These are phyloP conservation scores for Meganola albula DNA, from an alignment of 2,888 invertebrate genomes.

Conservation along the genomic window DNA sequence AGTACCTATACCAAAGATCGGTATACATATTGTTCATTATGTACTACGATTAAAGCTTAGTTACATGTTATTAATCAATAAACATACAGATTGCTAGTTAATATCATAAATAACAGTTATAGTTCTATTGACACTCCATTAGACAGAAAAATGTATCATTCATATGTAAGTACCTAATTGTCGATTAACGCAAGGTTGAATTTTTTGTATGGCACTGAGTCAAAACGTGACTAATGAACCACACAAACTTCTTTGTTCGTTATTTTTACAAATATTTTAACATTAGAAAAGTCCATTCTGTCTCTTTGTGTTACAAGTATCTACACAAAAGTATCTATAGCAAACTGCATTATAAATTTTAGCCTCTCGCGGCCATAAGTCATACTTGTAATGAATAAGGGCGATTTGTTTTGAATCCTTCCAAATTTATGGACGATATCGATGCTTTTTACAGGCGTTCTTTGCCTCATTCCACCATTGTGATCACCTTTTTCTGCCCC, in stretches of 20 bases:
- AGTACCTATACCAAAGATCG: no score
- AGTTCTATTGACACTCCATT: slow-evolving; percentile 36
- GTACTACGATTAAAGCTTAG: slow-evolving; percentile 5
- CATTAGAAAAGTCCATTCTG: slow-evolving; percentile 41
- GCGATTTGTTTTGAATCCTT: slow-evolving; percentile 77
- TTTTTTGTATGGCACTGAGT: slow-evolving; percentile 37
- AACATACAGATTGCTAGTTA: no score
- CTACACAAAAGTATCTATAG: no score
- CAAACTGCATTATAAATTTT: slow-evolving; percentile 67
- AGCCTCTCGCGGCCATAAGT: slow-evolving; percentile 65
- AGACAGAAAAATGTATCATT: slow-evolving; percentile 30
- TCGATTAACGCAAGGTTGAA: slow-evolving; percentile 29
- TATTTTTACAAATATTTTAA: slow-evolving; percentile 48
- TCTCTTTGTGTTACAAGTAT: slow-evolving; percentile 61
- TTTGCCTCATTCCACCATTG: slow-evolving; percentile 68
- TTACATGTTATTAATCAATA: no score
- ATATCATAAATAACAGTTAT: slow-evolving; percentile 26
- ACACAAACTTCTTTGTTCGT: slow-evolving; percentile 47
- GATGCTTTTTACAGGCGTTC: slow-evolving; percentile 68
- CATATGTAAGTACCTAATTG: slow-evolving; percentile 27
- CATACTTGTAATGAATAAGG: slow-evolving; percentile 78
- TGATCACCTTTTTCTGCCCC: slow-evolving; percentile 70
- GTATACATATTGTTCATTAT: slow-evolving; percentile 23
- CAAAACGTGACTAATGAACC: slow-evolving; percentile 70
- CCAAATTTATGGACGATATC: slow-evolving; percentile 74